These are phyloP conservation scores for Podarcis siculus DNA, from an alignment of 2,797 vertebrate species.

Conservation along the genomic window DNA sequence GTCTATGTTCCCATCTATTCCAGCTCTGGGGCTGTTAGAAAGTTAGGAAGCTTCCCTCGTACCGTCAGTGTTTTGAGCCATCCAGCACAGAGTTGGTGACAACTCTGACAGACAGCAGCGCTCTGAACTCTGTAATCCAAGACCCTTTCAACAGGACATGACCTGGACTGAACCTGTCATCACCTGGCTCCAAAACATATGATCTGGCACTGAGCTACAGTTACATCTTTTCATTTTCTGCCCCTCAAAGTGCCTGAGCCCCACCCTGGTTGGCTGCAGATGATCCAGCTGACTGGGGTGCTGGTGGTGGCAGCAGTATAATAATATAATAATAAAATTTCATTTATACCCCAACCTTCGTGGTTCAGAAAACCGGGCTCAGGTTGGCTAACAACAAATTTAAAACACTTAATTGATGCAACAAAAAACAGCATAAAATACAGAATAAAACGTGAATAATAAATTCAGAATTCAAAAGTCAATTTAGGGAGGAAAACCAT, in stretches of 20 bases:
- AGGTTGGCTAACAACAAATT: too few species aligned
- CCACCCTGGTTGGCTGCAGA: not conserved
- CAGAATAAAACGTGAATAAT: too few species aligned
- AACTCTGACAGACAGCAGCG: not conserved
- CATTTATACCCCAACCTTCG: accelerated
- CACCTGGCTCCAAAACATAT: not conserved
- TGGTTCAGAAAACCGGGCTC: too few species aligned
- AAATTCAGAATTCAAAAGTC: too few species aligned
- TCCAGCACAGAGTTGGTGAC: not conserved
- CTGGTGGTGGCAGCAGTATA: too few species aligned
- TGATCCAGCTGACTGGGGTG: not conserved
- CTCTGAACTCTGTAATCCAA: not conserved
- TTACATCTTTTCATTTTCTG: too few species aligned
- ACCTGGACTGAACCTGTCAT: not conserved
- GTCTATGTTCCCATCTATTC: not conserved
- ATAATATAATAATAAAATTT: too few species aligned
- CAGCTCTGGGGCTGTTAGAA: not conserved
- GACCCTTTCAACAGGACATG: not conserved
- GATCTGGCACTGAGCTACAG: too few species aligned
- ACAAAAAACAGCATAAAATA: too few species aligned
- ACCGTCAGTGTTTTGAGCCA: not conserved
- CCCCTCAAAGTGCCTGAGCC: not conserved
- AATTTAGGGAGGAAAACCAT: too few species aligned
- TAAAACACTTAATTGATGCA: too few species aligned
- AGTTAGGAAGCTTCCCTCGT: not conserved